phyloP scores from a whole-genome alignment of 2,888 invertebrate species.

The Euzetes globulus region DNA sequence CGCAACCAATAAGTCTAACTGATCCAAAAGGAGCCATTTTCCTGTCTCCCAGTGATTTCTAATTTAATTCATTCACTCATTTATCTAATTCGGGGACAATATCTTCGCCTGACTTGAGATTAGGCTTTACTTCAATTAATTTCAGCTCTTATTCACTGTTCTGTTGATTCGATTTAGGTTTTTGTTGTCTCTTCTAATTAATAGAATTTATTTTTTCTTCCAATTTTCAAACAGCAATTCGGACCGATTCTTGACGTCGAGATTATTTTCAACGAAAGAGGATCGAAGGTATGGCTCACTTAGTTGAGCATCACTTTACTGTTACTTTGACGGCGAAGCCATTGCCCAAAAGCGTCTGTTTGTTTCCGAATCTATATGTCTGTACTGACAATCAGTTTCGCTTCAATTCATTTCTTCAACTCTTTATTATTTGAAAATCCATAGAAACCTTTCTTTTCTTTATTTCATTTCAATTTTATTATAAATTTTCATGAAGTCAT shows the following conservation, averaged over 20 bases:
- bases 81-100: neutral
- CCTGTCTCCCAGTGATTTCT: neutral
- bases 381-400: neutral
- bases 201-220: neutral
- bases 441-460: neutral
- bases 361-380: slow-evolving; percentile 3
- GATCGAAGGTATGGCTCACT: slow-evolving; percentile 63
- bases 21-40: neutral
- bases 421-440: neutral
- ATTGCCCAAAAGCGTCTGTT: neutral
- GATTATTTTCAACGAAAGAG: slow-evolving; percentile 99
- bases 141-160: neutral
- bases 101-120: neutral
- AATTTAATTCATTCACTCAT: neutral
- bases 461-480: neutral
- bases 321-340: neutral
- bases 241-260: slow-evolving; percentile 98
- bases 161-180: neutral
- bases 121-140: neutral
- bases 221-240: slow-evolving; percentile 68
- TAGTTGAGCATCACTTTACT: neutral
- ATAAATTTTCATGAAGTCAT: neutral
- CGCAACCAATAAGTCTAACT: neutral
- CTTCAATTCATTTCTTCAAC: neutral
- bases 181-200: neutral